Evolutionary conservation across 2,113 vertebrate genomes (phyloP).

Genomic region (Indri indri): DNA sequence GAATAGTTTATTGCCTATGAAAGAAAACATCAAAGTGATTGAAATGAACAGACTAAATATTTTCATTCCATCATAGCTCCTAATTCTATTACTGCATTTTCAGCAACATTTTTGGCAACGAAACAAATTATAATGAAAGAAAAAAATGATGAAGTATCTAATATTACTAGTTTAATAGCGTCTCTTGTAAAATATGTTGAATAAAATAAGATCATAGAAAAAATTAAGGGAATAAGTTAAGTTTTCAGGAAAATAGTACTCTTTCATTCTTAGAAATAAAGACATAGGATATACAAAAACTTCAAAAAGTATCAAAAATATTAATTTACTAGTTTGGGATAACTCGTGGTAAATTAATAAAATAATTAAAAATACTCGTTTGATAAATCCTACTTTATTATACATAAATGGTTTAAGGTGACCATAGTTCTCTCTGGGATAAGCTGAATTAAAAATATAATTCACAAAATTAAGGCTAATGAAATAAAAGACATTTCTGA

Average conservation of each 20-base stretch:
- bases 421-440: neutral
- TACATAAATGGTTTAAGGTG: neutral
- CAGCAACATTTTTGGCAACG: neutral
- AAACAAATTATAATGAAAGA: neutral
- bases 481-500: neutral
- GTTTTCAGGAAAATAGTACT: neutral
- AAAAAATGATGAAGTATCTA: neutral
- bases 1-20: conserved; percentile 19
- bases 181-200: neutral
- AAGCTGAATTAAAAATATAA: conserved; percentile 21
- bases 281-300: neutral
- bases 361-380: neutral
- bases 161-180: neutral
- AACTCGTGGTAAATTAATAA: neutral
- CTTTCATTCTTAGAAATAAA: conserved; percentile 10
- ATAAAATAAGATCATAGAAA: conserved; percentile 28
- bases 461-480: neutral
- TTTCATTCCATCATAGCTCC: neutral
- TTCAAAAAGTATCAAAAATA: neutral
- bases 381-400: neutral
- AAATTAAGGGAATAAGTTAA: neutral
- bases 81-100: neutral
- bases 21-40: neutral
- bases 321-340: neutral
- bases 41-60: neutral